Conservation (phyloP, 2,797 vertebrate species). For the Gallinago stenura region DNA sequence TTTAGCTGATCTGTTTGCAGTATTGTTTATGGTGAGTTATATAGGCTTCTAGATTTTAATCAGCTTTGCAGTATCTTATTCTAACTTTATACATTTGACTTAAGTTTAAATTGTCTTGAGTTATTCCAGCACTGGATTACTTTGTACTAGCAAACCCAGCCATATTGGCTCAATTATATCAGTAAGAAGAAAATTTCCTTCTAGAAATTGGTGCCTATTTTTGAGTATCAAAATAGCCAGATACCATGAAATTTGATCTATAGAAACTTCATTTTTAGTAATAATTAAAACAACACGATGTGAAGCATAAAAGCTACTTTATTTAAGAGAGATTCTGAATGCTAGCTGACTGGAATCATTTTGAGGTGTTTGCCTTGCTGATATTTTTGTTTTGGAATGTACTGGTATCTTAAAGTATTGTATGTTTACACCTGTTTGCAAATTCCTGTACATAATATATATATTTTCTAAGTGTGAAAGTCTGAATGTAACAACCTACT, state of each 20-base stretch:
- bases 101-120: slow-evolving; percentile 44
- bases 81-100: slow-evolving; percentile 39
- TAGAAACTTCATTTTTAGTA: slow-evolving; percentile 27
- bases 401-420: slow-evolving; percentile 74
- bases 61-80: slow-evolving; percentile 41
- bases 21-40: slow-evolving; percentile 53
- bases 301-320: slow-evolving; percentile 54
- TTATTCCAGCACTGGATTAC: slow-evolving; percentile 68
- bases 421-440: slow-evolving; percentile 80
- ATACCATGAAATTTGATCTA: slow-evolving; percentile 37
- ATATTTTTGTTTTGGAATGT: slow-evolving; percentile 75
- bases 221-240: slow-evolving; percentile 55
- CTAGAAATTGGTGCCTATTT: slow-evolving; percentile 79
- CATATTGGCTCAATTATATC: slow-evolving; percentile 78
- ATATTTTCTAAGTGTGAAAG: slow-evolving; percentile 81
- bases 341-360: slow-evolving; percentile 61
- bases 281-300: slow-evolving; percentile 25
- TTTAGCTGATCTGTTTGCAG: slow-evolving; percentile 52
- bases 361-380: slow-evolving; percentile 72
- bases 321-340: slow-evolving; percentile 60
- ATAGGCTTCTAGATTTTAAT: slow-evolving; percentile 59
- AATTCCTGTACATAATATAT: slow-evolving; percentile 81
- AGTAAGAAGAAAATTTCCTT: slow-evolving; percentile 75
- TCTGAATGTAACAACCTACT: slow-evolving; percentile 79
- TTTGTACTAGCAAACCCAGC: slow-evolving; percentile 73